phyloP scores from a whole-genome alignment of 2,797 vertebrate genomes.

The Halcyon leucocephala region DNA sequence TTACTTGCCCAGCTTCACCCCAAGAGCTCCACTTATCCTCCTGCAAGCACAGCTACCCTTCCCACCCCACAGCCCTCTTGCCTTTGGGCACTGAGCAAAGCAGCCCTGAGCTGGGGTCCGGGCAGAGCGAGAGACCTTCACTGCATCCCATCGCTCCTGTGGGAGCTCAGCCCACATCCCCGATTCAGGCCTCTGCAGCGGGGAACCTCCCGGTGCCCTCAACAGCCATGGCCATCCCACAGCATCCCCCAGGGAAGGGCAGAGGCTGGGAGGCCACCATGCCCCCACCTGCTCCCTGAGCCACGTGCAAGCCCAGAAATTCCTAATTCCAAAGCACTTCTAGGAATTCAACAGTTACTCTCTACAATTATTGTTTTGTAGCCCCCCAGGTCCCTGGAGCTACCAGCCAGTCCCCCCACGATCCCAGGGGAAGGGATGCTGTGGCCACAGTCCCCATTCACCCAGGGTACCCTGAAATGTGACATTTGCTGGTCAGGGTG shows the following conservation, averaged over 20 bases:
- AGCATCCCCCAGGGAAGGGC: rapidly evolving
- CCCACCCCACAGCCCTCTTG: rapidly evolving
- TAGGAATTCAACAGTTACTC: neutral
- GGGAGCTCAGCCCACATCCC: neutral
- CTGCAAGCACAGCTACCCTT: neutral
- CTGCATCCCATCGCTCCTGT: rapidly evolving
- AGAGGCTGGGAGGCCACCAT: neutral
- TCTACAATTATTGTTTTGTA: neutral
- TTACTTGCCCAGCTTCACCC: neutral
- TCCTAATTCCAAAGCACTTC: neutral
- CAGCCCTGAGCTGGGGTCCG: neutral
- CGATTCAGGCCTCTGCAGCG: neutral
- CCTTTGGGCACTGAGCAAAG: neutral
- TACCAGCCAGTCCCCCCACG: rapidly evolving
- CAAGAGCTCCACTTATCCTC: neutral
- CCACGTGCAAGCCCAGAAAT: neutral
- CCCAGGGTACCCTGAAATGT: neutral
- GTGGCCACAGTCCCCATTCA: neutral
- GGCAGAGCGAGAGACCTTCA: neutral
- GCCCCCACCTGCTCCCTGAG: neutral
- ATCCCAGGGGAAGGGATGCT: rapidly evolving
- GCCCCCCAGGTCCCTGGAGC: neutral
- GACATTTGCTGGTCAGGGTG: neutral
- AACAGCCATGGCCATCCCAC: neutral
- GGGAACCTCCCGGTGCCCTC: rapidly evolving